Evolutionary conservation across 2,888 invertebrate genomes (phyloP).

Genomic region (Idaea aversata): DNA sequence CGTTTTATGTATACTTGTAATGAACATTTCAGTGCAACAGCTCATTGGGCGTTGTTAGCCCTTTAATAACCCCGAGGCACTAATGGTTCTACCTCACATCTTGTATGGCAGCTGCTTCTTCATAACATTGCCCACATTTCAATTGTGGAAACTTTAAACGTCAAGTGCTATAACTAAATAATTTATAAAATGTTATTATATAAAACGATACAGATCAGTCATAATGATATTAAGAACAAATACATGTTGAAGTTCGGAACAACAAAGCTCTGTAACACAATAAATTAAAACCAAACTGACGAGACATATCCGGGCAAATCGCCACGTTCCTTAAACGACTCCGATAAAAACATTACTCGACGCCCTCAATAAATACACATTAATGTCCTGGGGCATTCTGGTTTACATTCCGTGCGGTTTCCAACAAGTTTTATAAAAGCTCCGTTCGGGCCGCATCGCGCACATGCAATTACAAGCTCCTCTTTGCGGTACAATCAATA

Average conservation of each 20-base stretch:
- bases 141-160: constrained; percentile 42
- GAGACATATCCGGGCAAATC: constrained; percentile 56
- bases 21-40: constrained; percentile 48
- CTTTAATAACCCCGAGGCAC: constrained; percentile 55
- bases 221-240: constrained; percentile 8
- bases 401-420: constrained; percentile 78
- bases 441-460: constrained; percentile 55
- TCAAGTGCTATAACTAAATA: neutral
- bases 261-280: neutral
- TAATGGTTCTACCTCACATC: constrained; percentile 36
- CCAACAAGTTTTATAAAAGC: constrained; percentile 78
- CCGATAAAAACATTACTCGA: constrained; percentile 78
- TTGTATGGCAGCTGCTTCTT: constrained; percentile 42
- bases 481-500: constrained; percentile 72
- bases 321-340: constrained; percentile 58
- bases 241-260: constrained; percentile 1
- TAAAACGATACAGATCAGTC: neutral
- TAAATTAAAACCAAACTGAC: constrained; percentile 41
- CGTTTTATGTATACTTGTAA: constrained; percentile 28
- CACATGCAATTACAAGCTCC: constrained; percentile 78
- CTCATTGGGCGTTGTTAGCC: constrained; percentile 43
- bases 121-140: constrained; percentile 53
- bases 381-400: constrained; percentile 76
- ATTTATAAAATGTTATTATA: constrained; percentile 1
- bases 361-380: constrained; percentile 79